Evolutionary conservation across 2,888 invertebrate genomes (phyloP), one percentile per base, ranked within the genome.

Genomic region (Rambutsinella grinnellia): DNA sequence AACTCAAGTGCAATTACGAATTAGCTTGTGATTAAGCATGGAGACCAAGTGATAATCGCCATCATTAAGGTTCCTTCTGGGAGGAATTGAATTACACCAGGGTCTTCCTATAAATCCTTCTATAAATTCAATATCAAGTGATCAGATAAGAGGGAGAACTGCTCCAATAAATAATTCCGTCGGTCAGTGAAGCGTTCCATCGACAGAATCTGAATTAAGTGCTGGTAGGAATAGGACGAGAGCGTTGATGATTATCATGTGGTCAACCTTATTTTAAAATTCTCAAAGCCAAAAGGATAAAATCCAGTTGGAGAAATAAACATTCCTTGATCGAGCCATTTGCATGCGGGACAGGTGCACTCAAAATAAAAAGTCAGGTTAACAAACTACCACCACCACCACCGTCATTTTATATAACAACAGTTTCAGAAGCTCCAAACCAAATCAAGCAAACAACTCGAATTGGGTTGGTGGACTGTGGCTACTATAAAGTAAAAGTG

Each of bases 1-100:
- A n/a, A 75, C 76, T 61, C 17, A 66, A 63, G 58, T 76, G 54
- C 63, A 76, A 60, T 76, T 76, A 69, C 76, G 76, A 68, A 75
- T 75, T 75, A 68, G 68, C 44, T 23, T 75, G 60, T 68, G 76
- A 76, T 76, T 69, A 76, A 65, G 58, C 69, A 65, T 65, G 76
- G 76, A 68, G 76, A 65, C 76, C 68, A 69, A 60, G 76, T 76
- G 76, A 76, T 76, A 76, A 76, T 76, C 63, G 69, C 56, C 65
- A 58, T 76, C 69, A 76, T 76, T 69, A 76, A 69, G 68, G 58
- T 58, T 58, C 46, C 23, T 56, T 56, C 27, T 15, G 56, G 56
- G 27, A 56, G 19, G 54, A 54, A 36, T 36, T 8, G 36, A 36
- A 36, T 36, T 36, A 36, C 36, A 8, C 36, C 13, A 8, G 36